Evolutionary conservation across 2,888 invertebrate genomes (phyloP).

Genomic region (Mesoligia furuncula): DNA sequence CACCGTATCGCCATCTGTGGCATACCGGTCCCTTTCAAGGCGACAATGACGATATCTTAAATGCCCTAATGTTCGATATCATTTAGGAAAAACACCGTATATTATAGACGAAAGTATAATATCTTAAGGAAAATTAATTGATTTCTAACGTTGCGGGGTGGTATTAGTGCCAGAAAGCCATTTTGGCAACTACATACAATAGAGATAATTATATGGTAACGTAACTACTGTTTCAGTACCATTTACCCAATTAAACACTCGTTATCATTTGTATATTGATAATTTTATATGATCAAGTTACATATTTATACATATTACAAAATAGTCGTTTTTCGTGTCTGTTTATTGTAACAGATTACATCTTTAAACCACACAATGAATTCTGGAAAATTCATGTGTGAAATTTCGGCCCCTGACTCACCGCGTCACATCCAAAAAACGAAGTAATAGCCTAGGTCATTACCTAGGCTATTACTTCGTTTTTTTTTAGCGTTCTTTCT

Average conservation of each 20-base stretch:
- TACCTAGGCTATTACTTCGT: no score
- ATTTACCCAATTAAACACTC: background rate
- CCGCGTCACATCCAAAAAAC: no score
- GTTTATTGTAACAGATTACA: background rate
- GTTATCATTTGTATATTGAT: background rate
- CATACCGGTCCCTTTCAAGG: conserved; percentile 34
- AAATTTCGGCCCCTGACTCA: no score
- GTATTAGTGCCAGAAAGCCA: background rate
- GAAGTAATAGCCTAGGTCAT: no score
- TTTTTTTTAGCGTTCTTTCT: no score
- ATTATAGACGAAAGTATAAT: conserved; percentile 13
- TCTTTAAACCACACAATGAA: background rate
- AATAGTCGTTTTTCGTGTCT: background rate
- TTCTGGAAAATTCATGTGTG: background rate
- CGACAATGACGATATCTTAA: conserved; percentile 48
- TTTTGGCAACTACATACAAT: background rate
- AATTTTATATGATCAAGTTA: background rate
- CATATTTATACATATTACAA: background rate
- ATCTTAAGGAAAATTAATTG: conserved; percentile 33
- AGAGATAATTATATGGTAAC: background rate
- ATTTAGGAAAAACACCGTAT: conserved; percentile 38
- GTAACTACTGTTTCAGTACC: background rate
- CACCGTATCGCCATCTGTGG: conserved; percentile 45
- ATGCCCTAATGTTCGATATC: conserved; percentile 50
- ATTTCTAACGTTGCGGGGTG: background rate